Conservation (phyloP, 2,888 invertebrate species). For the Eudemis profundana region DNA sequence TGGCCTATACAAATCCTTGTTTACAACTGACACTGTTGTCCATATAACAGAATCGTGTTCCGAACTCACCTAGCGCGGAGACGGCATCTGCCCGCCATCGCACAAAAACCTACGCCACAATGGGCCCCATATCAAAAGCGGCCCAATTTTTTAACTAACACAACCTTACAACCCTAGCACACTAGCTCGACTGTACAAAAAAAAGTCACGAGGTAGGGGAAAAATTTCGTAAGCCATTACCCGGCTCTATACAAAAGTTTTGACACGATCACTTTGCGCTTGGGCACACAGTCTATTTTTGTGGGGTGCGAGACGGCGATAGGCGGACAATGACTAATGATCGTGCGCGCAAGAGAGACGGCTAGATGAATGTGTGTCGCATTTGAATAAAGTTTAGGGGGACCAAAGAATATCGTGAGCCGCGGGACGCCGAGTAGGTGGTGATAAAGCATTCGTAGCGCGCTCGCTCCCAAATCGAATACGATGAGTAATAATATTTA, state of each 20-base stretch:
- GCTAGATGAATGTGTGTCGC: conserved; percentile 78
- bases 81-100: conserved; percentile 73
- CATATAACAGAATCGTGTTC: conserved; percentile 77
- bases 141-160: conserved; percentile 75
- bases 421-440: conserved; percentile 85
- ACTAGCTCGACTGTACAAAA: conserved; percentile 80
- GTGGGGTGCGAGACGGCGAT: conserved; percentile 77
- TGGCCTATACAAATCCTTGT: conserved; percentile 84
- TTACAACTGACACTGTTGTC: conserved; percentile 84
- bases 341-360: conserved; percentile 69
- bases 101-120: conserved; percentile 68
- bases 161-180: conserved; percentile 80
- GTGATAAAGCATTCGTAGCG: conserved; percentile 85
- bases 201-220: conserved; percentile 82
- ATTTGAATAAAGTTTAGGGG: conserved; percentile 84
- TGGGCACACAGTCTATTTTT: conserved; percentile 85
- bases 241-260: conserved; percentile 82
- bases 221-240: conserved; percentile 84
- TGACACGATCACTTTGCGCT: conserved; percentile 85
- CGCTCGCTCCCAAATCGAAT: conserved; percentile 82
- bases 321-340: conserved; percentile 64
- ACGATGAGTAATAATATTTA: conserved; percentile 85
- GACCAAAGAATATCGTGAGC: conserved; percentile 77
- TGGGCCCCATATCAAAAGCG: conserved; percentile 72
- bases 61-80: conserved; percentile 74